Evolutionary conservation across 1,140 invertebrate species (phyloP).

Genomic region (Trissolcus basalis): DNA sequence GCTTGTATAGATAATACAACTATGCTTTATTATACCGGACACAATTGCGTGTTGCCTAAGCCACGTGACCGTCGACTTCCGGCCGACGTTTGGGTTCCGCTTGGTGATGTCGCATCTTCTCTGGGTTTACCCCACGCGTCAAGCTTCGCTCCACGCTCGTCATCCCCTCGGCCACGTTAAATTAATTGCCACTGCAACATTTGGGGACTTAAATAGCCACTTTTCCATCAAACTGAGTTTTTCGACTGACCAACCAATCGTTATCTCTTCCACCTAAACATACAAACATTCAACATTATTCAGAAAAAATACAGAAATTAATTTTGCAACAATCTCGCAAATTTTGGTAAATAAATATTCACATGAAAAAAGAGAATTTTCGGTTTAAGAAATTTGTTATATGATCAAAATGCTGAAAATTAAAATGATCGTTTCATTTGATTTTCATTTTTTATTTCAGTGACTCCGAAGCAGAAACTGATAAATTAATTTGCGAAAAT

Average conservation of each 20-base stretch:
- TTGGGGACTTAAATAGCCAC: constrained; percentile 30
- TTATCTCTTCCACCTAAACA: constrained; percentile 11
- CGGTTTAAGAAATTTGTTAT: too few relatives aligned
- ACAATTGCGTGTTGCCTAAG: constrained; percentile 74
- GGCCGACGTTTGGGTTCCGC: constrained; percentile 65
- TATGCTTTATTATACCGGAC: constrained; percentile 72
- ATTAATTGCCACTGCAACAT: constrained; percentile 39
- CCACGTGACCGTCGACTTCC: constrained; percentile 73
- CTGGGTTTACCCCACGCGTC: constrained; percentile 49
- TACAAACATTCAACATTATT: too few relatives aligned
- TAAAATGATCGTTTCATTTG: too few relatives aligned
- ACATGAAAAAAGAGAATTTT: too few relatives aligned
- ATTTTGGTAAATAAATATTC: too few relatives aligned
- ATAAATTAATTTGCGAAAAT: too few relatives aligned
- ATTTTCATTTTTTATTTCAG: too few relatives aligned
- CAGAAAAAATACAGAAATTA: constrained; percentile 28
- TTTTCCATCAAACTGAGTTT: constrained; percentile 19
- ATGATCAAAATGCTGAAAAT: too few relatives aligned
- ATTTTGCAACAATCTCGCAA: too few relatives aligned
- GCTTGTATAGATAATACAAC: constrained; percentile 56
- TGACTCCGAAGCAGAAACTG: too few relatives aligned
- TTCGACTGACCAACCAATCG: constrained; percentile 30
- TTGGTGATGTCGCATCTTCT: constrained; percentile 63
- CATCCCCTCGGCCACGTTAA: constrained; percentile 32
- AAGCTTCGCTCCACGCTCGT: constrained; percentile 40